phyloP scores from a whole-genome alignment of 1,140 invertebrate genomes.

The Helicoverpa zea region DNA sequence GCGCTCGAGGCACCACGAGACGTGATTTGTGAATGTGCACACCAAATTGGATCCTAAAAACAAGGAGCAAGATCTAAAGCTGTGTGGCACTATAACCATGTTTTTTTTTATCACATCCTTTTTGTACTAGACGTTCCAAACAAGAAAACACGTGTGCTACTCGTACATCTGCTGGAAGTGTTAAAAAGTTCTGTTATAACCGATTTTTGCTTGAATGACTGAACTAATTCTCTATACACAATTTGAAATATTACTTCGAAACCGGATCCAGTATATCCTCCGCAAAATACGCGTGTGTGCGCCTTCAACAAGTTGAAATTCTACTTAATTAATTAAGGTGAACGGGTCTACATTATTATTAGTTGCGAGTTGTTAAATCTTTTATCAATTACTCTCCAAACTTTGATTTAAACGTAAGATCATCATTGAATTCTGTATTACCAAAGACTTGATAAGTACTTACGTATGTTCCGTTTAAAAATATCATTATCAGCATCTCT shows the following conservation, averaged over 20 bases:
- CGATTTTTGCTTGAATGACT: too few relatives aligned
- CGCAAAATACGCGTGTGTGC: constrained; percentile 9
- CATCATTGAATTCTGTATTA: neutral
- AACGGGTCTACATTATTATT: neutral
- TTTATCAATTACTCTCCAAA: neutral
- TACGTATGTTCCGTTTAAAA: neutral
- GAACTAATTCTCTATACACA: neutral
- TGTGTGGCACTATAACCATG: neutral
- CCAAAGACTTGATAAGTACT: neutral
- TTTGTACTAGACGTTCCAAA: neutral
- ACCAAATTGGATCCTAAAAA: constrained; percentile 23
- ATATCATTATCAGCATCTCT: neutral
- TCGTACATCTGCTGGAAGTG: too few relatives aligned
- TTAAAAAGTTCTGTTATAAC: too few relatives aligned
- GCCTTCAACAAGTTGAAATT: constrained; percentile 29
- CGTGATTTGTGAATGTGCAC: neutral
- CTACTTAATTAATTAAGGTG: constrained; percentile 20
- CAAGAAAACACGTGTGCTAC: constrained; percentile 1
- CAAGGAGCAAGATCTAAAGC: neutral
- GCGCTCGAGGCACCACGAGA: constrained; percentile 2
- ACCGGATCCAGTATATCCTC: constrained; percentile 54
- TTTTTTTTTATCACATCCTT: neutral
- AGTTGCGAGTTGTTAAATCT: too few relatives aligned
- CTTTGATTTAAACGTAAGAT: neutral
- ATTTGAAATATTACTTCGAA: constrained; percentile 27